A percentile compares a stretch with the other conserved stretches of the same genome.
Evolutionary conservation across 2,888 invertebrate genomes (phyloP).

Genomic region (Macaria notata): DNA sequence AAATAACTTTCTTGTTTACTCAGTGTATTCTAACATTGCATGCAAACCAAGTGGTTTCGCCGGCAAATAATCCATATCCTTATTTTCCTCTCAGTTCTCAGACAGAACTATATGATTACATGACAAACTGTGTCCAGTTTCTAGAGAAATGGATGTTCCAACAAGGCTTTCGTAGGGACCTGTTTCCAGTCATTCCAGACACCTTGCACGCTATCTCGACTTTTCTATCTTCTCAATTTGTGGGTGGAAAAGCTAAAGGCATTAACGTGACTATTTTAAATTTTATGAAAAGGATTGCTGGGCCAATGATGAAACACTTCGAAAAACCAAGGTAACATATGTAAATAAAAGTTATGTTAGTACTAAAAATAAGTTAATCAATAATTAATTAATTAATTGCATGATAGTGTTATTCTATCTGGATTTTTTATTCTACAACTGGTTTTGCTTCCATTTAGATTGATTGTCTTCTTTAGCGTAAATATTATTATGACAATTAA

Average conservation of each 20-base stretch:
- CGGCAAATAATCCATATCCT: slow-evolving; percentile 63
- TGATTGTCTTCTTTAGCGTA: too few relatives aligned
- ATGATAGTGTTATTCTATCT: too few relatives aligned
- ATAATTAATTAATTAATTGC: too few relatives aligned
- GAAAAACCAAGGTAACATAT: slow-evolving; percentile 64
- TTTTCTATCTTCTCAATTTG: slow-evolving; percentile 46
- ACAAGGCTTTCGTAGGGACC: slow-evolving; percentile 74
- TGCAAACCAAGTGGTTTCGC: slow-evolving; percentile 42
- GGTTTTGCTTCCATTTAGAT: too few relatives aligned
- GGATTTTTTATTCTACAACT: too few relatives aligned
- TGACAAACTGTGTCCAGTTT: slow-evolving; percentile 57
- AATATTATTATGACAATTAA: too few relatives aligned
- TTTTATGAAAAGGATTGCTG: slow-evolving; percentile 67
- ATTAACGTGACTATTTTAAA: slow-evolving; percentile 68
- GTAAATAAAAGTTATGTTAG: too few relatives aligned
- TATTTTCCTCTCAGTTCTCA: slow-evolving; percentile 61
- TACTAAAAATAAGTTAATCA: too few relatives aligned
- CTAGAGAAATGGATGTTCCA: slow-evolving; percentile 75
- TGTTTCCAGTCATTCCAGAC: slow-evolving; percentile 70
- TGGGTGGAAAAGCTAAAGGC: slow-evolving; percentile 58
- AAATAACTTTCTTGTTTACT: slow-evolving; percentile 64
- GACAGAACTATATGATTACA: slow-evolving; percentile 53
- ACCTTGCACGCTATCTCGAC: slow-evolving; percentile 67
- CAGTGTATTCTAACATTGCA: slow-evolving; percentile 67
- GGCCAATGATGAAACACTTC: slow-evolving; percentile 69